Conservation (phyloP, 23 tunicate genomes). For the Trididemnum nubilum region DNA sequence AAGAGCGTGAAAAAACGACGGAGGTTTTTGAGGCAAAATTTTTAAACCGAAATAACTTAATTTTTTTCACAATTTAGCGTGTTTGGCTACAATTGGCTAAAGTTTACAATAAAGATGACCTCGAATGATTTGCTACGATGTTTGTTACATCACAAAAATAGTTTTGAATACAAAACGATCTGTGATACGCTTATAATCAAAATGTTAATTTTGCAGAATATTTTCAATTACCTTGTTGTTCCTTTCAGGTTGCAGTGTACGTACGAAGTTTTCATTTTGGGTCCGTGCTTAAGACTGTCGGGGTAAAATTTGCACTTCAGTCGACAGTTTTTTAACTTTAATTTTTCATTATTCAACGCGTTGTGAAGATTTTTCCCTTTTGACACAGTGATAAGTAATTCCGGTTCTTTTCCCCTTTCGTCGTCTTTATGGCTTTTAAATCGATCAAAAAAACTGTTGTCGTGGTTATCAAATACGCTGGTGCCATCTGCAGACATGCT, state of each 20-base stretch:
- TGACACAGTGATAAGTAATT: slow-evolving; percentile 9
- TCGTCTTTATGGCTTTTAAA: slow-evolving; percentile 26
- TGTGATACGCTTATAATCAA: too few species aligned
- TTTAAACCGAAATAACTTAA: too few species aligned
- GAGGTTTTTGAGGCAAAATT: too few species aligned
- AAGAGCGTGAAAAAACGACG: too few species aligned
- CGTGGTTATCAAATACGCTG: slow-evolving; percentile 20
- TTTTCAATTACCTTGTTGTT: slow-evolving; percentile 19
- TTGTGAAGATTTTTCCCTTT: slow-evolving; percentile 26
- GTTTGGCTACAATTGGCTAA: too few species aligned
- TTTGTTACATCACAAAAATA: too few species aligned
- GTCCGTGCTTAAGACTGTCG: slow-evolving; percentile 17
- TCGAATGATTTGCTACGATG: too few species aligned
- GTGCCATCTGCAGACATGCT: slow-evolving; percentile 31
- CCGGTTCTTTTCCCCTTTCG: slow-evolving; percentile 17
- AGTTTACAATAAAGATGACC: too few species aligned
- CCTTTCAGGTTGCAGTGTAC: slow-evolving; percentile 27
- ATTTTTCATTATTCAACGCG: neutral
- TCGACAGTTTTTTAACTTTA: neutral
- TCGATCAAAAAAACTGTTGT: slow-evolving; percentile 4
- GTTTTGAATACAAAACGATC: too few species aligned
- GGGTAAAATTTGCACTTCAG: slow-evolving; percentile 26
- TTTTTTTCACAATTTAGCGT: too few species aligned
- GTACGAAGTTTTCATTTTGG: slow-evolving; percentile 8
- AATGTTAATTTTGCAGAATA: too few species aligned